Evolutionary conservation across 1,140 invertebrate genomes (phyloP), one percentile per base, ranked within the genome.

Genomic region (Bombus balteatus): DNA sequence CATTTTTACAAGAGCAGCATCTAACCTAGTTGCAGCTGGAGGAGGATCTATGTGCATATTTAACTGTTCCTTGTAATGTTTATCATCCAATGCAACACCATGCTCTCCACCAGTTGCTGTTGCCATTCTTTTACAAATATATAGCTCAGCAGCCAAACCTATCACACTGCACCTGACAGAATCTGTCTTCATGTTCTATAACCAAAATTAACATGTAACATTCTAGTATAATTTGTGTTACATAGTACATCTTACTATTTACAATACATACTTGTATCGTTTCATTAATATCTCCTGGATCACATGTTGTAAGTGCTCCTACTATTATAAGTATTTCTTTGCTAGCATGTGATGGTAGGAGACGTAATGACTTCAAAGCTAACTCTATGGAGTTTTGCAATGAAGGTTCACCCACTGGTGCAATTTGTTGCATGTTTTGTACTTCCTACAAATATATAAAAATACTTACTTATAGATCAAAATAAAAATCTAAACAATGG

Each of bases 231-330:
- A 22, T 25, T 53, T 53, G 5, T 53, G 18, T 53, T 22, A 53
- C 12, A 47, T 13, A 18, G 0, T 18, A 37, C 3, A 65, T 32
- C 59, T 15, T 28, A 75, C 32, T n/a, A 28, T 62, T n/a, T 66
- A 82, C 34, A 85, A 47, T 65, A 28, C 71, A 89, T 95, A 98
- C 98, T 95, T 98, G 96, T 92, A 99, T 97, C 13, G 98, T 99
- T 81, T 96, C 96, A 88, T 97, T 97, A 43, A 99, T 99, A 92
- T 99, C 98, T 39, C 98, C 97, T 37, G 99, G 99, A 96, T 99
- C 99, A 95, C 99, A 99, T 3, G 98, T 99, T 3, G 99, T 99
- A 43, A 99, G 96, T 92, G 98, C 99, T 2, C 98, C 98, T 96
- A 98, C 97, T 22, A 99, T 96, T 10, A 99, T 95, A n/a, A 98